Evolutionary conservation across 2,113 vertebrate species (phyloP), one percentile per base, ranked within the genome.

Genomic region (Rhizomys pruinosus): DNA sequence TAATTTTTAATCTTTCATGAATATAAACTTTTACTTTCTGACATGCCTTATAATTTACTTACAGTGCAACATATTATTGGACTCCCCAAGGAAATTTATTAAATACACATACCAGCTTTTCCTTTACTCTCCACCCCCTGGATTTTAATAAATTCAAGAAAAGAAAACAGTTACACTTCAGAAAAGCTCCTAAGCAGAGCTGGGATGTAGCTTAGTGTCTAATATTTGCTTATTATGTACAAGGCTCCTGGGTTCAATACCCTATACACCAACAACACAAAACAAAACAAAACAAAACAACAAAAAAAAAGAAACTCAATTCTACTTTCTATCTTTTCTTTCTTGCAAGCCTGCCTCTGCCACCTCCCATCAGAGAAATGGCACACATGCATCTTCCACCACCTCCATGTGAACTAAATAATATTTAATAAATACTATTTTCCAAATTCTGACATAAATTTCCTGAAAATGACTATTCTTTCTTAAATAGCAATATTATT

Each of bases 11-110:
- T 42, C 64, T 78, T 88, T 89, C 77, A 64, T 72, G 47, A 84
- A 77, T 69, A 29, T 88, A 72, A 88, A 92, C 17, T 78, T 61
- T 39, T 84, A 82, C 42, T 87, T 95, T 91, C 42, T 91, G 37
- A 72, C 9, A 57, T 16, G 47, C 32, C 27, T 27, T 82, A 10
- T 71, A 91, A 87, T 42, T 77, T 82, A 86, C 72, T 34, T 94
- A 20, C 10, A 69, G 22, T 22, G 25, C 34, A 55, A 44, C 7
- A 76, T 55, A 25, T 86, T 44, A 61, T 17, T 44, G 59, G 47
- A 29, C 71, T n/a, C 29, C n/a, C 9, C n/a, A 7, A 52, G 47
- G 44, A 84, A 90, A 13, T 42, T 94, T 72, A 79, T 59, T 80
- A 85, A 85, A 80, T 9, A 61, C 15, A 74, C 19, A 77, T 10